Percentiles rank a stretch among this genome's conserved stretches.
Conservation (phyloP, 2,113 vertebrate genomes). For the Platysternon megacephalum region DNA sequence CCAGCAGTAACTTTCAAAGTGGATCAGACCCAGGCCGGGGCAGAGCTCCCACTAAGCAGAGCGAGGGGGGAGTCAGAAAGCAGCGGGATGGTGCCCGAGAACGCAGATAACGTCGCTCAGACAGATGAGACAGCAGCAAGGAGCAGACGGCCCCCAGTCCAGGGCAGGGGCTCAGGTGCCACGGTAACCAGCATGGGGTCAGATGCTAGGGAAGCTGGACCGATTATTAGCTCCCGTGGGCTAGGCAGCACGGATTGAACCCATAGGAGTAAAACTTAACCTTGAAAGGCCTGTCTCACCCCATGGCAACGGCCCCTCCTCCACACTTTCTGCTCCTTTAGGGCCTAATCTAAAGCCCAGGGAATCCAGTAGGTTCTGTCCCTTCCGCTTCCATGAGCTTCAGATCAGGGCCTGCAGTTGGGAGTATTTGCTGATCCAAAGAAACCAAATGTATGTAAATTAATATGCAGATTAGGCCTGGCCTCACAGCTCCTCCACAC, state of each 20-base stretch:
- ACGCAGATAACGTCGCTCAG: not conserved
- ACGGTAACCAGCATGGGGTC: not conserved
- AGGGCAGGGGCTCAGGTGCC: too few species aligned
- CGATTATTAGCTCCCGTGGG: not conserved
- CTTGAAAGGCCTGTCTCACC: not conserved
- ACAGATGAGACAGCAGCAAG: not conserved
- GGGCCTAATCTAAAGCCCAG: accelerated
- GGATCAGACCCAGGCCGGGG: not conserved
- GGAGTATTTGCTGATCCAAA: not conserved
- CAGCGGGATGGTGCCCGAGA: not conserved
- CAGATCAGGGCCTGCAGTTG: not conserved
- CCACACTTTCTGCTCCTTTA: accelerated
- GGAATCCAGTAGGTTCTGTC: not conserved
- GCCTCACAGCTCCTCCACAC: not conserved
- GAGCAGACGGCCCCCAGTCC: too few species aligned
- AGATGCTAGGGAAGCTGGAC: not conserved
- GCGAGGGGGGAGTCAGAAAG: not conserved
- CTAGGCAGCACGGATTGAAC: not conserved
- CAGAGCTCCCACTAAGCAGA: not conserved
- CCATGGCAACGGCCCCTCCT: not conserved
- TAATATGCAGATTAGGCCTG: accelerated
- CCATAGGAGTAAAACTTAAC: not conserved
- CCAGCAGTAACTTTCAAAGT: not conserved
- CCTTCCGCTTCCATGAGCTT: accelerated
- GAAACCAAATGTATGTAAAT: not conserved